phyloP scores from a whole-genome alignment of 2,113 vertebrate genomes.

The Nothoprocta pentlandii region DNA sequence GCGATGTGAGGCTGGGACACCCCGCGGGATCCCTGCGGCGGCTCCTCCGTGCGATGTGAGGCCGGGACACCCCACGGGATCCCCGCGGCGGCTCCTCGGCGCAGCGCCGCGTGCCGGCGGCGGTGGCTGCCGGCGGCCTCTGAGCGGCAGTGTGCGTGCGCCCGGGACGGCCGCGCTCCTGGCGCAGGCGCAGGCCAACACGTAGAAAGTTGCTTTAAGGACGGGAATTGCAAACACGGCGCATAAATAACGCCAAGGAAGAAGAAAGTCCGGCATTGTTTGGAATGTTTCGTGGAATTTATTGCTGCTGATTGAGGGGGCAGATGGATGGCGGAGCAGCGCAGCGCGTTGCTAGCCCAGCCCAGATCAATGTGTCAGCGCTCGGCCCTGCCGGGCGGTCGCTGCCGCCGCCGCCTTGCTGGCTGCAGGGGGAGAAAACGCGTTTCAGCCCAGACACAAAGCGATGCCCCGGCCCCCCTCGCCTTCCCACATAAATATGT shows the following conservation, averaged over 20 bases:
- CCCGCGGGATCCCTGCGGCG: too few species aligned
- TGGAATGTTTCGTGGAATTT: conserved; percentile 70
- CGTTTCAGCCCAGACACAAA: conserved; percentile 19
- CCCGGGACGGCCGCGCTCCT: neutral
- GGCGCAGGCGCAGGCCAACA: conserved; percentile 51
- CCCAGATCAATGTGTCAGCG: conserved; percentile 59
- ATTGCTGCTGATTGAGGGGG: conserved; percentile 67
- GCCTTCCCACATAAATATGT: conserved; percentile 15
- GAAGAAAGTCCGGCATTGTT: conserved; percentile 61
- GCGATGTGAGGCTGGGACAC: too few species aligned
- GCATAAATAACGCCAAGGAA: conserved; percentile 62
- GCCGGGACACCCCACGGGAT: too few species aligned
- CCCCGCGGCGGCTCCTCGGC: too few species aligned
- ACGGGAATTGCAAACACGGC: conserved; percentile 44
- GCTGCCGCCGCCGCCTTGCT: conserved; percentile 10
- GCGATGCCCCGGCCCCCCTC: neutral
- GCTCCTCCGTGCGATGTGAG: too few species aligned
- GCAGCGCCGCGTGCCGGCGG: too few species aligned
- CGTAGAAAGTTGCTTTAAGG: conserved; percentile 71
- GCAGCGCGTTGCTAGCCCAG: conserved; percentile 66
- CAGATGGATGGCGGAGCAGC: conserved; percentile 67
- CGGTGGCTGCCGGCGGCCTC: too few species aligned
- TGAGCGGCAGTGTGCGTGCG: too few species aligned
- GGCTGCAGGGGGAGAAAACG: neutral
- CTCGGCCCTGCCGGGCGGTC: conserved; percentile 43